Base-by-base conservation (phyloP, 1,140 invertebrate genomes). In the Lutraria rhynchaena region DNA sequence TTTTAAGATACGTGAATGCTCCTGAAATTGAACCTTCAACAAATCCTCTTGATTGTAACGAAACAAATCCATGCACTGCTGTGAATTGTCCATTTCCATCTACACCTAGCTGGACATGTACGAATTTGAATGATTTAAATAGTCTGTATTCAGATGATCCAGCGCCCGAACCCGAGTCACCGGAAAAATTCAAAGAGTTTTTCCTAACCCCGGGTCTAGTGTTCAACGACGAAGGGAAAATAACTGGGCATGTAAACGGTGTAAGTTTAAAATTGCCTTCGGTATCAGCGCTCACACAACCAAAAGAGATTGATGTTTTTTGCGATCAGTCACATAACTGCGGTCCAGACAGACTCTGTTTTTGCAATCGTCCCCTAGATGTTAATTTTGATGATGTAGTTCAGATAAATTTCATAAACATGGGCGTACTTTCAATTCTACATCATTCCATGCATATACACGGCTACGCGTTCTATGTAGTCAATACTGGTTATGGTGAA, bases 1-100 rank as follows among this genome's bases (percentile, higher is more conserved):
- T 98, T 61, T 89, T 98, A 7, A 95, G 95, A 67, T 98, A 98
- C 88, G 94, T 95, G 70, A 95, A 95, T 13, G 77, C 73, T 5
- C 15, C 19, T 27, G 58, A 53, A 55, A 22, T 17, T 19, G 35
- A 78, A 22, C 81, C 83, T 37, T 58, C 86, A 0, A 94, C 92
- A 0, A 91, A 93, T 46, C 60, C 35, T 22, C 27, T 31, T 29
- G 19, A 15, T 17, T 87, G 86, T 27, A 69, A 71, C 3, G 4
- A 24, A 13, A 67, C 5, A 11, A 58, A 83, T 24, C 37, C 58
- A 13, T 87, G 86, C 57, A 53, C 55, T 0, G 80, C 86, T 22
- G 53, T 86, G 11, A 87, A 87, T 51, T 86, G 85, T 58, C 84
- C 84, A 7, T 84, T 86, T 46, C n/a, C 19, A 24, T 73, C 15